phyloP scores from a whole-genome alignment of 2,797 vertebrate species.

The Lagocephalus sceleratus region DNA sequence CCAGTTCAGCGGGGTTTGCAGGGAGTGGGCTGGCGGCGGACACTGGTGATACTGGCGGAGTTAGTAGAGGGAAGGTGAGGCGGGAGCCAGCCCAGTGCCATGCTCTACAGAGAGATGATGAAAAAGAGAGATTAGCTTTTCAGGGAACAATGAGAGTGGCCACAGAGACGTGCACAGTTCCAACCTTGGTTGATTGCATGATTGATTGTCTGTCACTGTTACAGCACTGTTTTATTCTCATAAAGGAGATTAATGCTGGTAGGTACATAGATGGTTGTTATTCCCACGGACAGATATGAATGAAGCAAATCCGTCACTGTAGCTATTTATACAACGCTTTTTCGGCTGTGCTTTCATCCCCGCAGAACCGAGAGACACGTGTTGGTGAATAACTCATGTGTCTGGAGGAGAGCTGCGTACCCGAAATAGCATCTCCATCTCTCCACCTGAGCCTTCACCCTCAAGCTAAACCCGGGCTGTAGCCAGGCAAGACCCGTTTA shows the following conservation, averaged over 20 bases:
- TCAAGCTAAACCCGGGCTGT: conserved; percentile 51
- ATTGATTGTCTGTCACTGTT: too few relatives aligned
- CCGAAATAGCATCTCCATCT: conserved; percentile 61
- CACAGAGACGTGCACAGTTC: neutral
- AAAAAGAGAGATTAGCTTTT: conserved; percentile 25
- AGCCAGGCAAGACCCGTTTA: conserved; percentile 57
- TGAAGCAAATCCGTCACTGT: conserved; percentile 9
- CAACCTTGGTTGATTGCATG: too few relatives aligned
- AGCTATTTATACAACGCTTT: conserved; percentile 11
- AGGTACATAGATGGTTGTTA: too few relatives aligned
- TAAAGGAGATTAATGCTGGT: too few relatives aligned
- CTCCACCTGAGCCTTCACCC: conserved; percentile 68
- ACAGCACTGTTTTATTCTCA: too few relatives aligned
- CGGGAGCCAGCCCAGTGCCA: conserved; percentile 55
- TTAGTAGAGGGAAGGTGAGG: conserved; percentile 36
- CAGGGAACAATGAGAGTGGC: conserved; percentile 24
- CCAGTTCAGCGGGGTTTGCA: conserved; percentile 49
- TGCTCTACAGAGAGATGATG: conserved; percentile 61
- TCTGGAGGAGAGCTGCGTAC: conserved; percentile 37
- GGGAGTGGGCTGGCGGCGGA: conserved; percentile 13
- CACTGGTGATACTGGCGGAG: conserved; percentile 18
- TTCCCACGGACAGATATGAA: neutral
- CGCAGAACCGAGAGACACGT: conserved; percentile 23
- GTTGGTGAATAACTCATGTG: conserved; percentile 53
- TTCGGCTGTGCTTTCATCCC: conserved; percentile 36